Base-by-base conservation (phyloP, 53 echinoderm and acorn worm species). In the Mesocentrotus franciscanus region DNA sequence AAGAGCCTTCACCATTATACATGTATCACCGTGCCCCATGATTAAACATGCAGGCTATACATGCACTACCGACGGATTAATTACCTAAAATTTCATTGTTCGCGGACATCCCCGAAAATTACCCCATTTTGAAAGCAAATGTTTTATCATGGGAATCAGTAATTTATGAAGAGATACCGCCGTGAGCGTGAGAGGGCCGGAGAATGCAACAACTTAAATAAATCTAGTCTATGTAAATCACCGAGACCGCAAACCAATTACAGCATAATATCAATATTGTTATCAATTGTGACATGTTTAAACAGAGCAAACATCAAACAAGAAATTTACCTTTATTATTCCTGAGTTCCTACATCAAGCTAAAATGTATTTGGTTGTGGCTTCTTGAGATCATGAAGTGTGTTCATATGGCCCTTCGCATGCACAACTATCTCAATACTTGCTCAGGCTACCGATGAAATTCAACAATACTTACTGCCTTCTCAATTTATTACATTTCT, bases 281-380 rank as follows among this genome's bases (percentile, higher is more conserved):
- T 84, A 78, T 33, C 0, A 55, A 74, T 74, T 30, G 3, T 74
- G 74, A 39, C 42, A 87, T n/a, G 59, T 87, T 87, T 58, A 87
- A 8, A 58, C 10, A 58, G 56, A 57, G 27, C 87, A 87, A 87
- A 87, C 15, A 87, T 87, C 57, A 87, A 87, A 87, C 58, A 14
- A 87, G 29, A 12, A 26, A 29, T 87, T 87, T 87, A 87, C 87
- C 87, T 87, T n/a, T n/a, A n/a, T n/a, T 58, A 87, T 13, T 57
- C 58, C 27, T 58, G 57, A 6, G 58, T 11, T 58, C n/a, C 58
- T 84, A 24, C 42, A 20, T 58, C 27, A 15, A 57, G 26, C 10
- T 27, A n/a, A 2, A 0, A n/a, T 87, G 57, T n/a, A 87, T 13
- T n/a, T 6, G 49, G 33, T 7, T 1, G 58, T 87, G 87, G 57